phyloP scores from a whole-genome alignment of 1,140 invertebrate genomes.

The Euura saliciscinereae region DNA sequence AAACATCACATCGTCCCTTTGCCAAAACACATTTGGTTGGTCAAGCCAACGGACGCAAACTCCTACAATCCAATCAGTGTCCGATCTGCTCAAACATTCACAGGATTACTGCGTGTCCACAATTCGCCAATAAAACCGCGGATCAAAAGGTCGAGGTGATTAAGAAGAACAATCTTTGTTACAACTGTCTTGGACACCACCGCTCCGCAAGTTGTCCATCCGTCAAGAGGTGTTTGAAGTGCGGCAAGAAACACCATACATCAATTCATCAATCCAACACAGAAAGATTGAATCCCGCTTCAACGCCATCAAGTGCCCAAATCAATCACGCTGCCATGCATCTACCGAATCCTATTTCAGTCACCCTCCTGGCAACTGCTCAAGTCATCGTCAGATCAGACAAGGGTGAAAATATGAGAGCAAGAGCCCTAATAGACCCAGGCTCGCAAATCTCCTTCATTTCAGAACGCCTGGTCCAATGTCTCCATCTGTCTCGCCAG shows the following conservation, averaged over 20 bases:
- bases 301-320: not conserved
- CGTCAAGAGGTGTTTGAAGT: constrained; percentile 18
- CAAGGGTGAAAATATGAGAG: constrained; percentile 4
- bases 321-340: not conserved
- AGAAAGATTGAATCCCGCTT: no score
- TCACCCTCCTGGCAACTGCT: constrained; percentile 13
- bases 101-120: not conserved
- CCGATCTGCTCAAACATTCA: not conserved
- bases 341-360: not conserved
- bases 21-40: constrained; percentile 19
- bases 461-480: constrained; percentile 28
- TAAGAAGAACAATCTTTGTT: constrained; percentile 16
- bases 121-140: constrained; percentile 12
- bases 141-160: constrained; percentile 6
- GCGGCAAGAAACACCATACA: constrained; percentile 23
- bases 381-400: constrained; percentile 7
- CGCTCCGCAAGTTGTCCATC: constrained; percentile 10
- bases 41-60: constrained; percentile 1
- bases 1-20: not conserved
- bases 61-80: no score
- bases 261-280: constrained; percentile 12
- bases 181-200: constrained; percentile 22
- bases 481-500: constrained; percentile 20
- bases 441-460: constrained; percentile 30
- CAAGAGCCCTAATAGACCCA: constrained; percentile 30